Evolutionary conservation across 2,888 invertebrate genomes (phyloP), one percentile per base, ranked within the genome.

Genomic region (Eristalis tenax): DNA sequence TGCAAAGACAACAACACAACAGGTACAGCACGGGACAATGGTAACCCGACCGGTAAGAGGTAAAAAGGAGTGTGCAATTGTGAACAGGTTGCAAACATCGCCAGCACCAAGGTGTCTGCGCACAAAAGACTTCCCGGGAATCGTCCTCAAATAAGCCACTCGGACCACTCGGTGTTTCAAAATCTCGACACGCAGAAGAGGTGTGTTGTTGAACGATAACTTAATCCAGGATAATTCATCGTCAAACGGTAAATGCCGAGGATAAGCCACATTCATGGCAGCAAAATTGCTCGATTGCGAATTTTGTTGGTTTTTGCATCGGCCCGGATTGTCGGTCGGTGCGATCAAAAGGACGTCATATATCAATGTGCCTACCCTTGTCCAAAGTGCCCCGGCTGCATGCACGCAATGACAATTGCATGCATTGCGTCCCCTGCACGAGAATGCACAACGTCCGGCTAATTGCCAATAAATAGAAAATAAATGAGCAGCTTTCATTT

Each of bases 61-160:
- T 56, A 40, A 65, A 74, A 70, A 74, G 23, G 61, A 80, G 79
- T 68, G 63, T 70, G 68, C 68, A 57, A 32, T 64, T 59, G 79
- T 79, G 50, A 75, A 84, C 80, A 84, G 84, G 84, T 84, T 84
- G 75, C 70, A 80, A 84, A 80, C 61, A 84, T 64, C 70, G 66
- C 50, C 64, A 80, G 79, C 74, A 83, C 77, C 74, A 28, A 38
- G 35, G 28, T 65, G 38, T 50, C 50, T 56, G 18, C 23, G 70
- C 26, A 84, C 79, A 84, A 84, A 71, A 10, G 15, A 40, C 11
- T 84, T 84, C 80, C 10, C 11, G 1, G 74, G 59, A 83, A 79
- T 35, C 3, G 18, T 10, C 43, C 61, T 68, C 32, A 32, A 13
- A 40, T 70, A 69, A 69, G 80, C 80, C 63, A 80, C 74, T 32